phyloP scores from a whole-genome alignment of 2,113 vertebrate genomes.

The Erinaceus europaeus region DNA sequence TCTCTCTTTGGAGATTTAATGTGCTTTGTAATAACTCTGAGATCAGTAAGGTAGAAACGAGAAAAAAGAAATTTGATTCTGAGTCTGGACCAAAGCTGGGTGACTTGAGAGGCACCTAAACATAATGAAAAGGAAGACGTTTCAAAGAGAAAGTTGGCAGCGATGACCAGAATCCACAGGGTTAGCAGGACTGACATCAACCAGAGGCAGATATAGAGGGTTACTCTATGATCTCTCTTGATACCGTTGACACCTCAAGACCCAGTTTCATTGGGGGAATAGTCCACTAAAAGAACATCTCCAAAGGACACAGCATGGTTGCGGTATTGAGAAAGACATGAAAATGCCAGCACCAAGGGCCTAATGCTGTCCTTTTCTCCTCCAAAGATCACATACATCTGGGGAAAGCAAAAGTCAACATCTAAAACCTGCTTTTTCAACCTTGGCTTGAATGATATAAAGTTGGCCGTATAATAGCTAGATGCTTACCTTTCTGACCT shows the following conservation, averaged over 20 bases:
- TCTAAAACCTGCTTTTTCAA: slow-evolving; percentile 72
- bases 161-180: slow-evolving; percentile 77
- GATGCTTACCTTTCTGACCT: slow-evolving; percentile 61
- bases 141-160: slow-evolving; percentile 79
- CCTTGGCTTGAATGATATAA: slow-evolving; percentile 69
- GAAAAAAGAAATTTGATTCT: slow-evolving; percentile 79
- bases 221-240: slow-evolving; percentile 77
- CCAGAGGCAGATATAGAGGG: slow-evolving; percentile 77
- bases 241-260: slow-evolving; percentile 78
- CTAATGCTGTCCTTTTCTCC: slow-evolving; percentile 75
- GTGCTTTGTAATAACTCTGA: slow-evolving; percentile 78
- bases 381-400: slow-evolving; percentile 75
- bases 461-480: slow-evolving; percentile 51
- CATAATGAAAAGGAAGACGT: slow-evolving; percentile 79
- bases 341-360: slow-evolving; percentile 74
- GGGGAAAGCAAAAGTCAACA: slow-evolving; percentile 78
- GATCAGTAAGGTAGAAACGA: slow-evolving; percentile 76
- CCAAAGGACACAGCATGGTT: slow-evolving; percentile 77
- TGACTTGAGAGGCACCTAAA: slow-evolving; percentile 77
- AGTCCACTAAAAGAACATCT: slow-evolving; percentile 76
- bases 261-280: slow-evolving; percentile 76
- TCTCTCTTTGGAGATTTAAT: slow-evolving; percentile 78
- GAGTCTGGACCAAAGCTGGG: slow-evolving; percentile 77
- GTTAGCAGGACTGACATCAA: slow-evolving; percentile 75
- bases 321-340: slow-evolving; percentile 75